Evolutionary conservation across 2,113 vertebrate genomes (phyloP).

Genomic region (Addax nasomaculatus): DNA sequence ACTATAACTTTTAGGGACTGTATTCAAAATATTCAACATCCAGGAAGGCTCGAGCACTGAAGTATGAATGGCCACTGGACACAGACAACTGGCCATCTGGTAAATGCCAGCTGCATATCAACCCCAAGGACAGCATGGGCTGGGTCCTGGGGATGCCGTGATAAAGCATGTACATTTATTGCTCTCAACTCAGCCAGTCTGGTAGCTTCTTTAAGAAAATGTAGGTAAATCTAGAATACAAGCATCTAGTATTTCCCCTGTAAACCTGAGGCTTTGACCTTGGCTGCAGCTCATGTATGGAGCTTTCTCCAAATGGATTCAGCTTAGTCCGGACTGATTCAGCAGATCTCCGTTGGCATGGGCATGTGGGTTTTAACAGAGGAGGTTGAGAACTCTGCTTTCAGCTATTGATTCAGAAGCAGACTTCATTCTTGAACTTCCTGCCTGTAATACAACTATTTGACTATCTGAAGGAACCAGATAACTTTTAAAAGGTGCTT

Average conservation of each 20-base stretch:
- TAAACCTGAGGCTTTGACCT: not conserved
- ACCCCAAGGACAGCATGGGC: not conserved
- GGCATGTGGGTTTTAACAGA: not conserved
- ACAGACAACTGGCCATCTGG: not conserved
- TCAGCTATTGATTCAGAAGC: not conserved
- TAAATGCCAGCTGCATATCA: not conserved
- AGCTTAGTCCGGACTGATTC: not conserved
- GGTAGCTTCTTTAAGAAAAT: not conserved
- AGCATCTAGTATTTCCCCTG: not conserved
- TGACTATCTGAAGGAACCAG: not conserved
- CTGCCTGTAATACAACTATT: not conserved
- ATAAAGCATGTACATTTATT: too few relatives aligned
- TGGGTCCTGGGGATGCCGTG: not conserved
- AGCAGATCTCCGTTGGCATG: rapidly evolving
- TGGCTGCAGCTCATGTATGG: not conserved
- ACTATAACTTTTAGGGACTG: not conserved
- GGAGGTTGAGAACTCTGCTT: not conserved
- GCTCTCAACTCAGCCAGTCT: not conserved
- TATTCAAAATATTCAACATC: not conserved
- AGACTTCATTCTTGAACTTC: not conserved
- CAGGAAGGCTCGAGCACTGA: not conserved
- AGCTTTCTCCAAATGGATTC: not conserved
- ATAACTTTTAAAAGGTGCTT: not conserved
- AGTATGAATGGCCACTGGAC: not conserved
- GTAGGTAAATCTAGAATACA: not conserved